phyloP scores from a whole-genome alignment of 2,888 invertebrate genomes.

The Alcis repandata region DNA sequence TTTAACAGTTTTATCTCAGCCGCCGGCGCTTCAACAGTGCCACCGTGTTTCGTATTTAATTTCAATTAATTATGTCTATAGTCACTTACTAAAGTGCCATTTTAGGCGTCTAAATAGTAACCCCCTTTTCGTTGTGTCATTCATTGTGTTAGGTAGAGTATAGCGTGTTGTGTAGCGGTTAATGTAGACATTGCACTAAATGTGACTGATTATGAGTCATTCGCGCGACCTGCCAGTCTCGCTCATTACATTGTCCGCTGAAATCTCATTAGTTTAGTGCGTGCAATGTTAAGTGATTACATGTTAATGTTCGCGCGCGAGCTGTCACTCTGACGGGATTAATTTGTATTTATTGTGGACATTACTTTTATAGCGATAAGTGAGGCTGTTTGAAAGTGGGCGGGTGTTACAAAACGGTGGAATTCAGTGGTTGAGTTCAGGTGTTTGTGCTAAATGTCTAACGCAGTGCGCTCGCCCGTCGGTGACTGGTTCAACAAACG shows the following conservation, averaged over 20 bases:
- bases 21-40: slow-evolving; percentile 64
- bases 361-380: slow-evolving; percentile 62
- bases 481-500: slow-evolving; percentile 79
- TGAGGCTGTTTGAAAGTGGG: slow-evolving; percentile 71
- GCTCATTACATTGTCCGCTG: slow-evolving; percentile 79
- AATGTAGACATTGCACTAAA: slow-evolving; percentile 70
- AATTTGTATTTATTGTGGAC: slow-evolving; percentile 69
- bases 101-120: slow-evolving; percentile 38
- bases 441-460: slow-evolving; percentile 72
- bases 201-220: slow-evolving; percentile 80
- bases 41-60: slow-evolving; percentile 54
- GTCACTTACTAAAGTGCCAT: slow-evolving; percentile 54
- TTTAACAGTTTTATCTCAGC: slow-evolving; percentile 74
- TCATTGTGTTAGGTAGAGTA: slow-evolving; percentile 42
- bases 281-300: slow-evolving; percentile 83
- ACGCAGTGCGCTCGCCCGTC: slow-evolving; percentile 72
- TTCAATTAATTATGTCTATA: slow-evolving; percentile 50
- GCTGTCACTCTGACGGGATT: slow-evolving; percentile 67
- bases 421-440: slow-evolving; percentile 54
- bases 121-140: too few relatives aligned
- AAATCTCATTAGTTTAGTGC: slow-evolving; percentile 84
- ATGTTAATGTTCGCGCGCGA: slow-evolving; percentile 73
- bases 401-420: slow-evolving; percentile 63
- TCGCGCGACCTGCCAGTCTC: slow-evolving; percentile 71
- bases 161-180: slow-evolving; percentile 58